A percentile compares a stretch with the other conserved stretches of the same genome.
Conservation (phyloP, 2,888 invertebrate genomes). For the Papilio elwesi region DNA sequence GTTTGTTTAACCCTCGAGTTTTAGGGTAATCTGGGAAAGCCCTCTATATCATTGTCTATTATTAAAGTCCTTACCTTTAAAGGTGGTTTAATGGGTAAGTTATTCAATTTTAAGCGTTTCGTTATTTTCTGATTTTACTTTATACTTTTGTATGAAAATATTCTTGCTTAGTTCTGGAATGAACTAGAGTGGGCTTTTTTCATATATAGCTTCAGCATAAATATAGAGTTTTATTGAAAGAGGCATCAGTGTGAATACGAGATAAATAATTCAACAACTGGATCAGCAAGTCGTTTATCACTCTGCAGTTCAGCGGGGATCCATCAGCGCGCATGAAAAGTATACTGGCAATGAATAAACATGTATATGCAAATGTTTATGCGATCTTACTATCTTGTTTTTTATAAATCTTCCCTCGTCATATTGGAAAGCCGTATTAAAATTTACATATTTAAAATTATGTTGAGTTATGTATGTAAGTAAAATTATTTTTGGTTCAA, state of each 20-base stretch:
- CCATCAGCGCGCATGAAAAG: slow-evolving; percentile 24
- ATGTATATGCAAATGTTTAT: slow-evolving; percentile 19
- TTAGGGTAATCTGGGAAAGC: slow-evolving; percentile 8
- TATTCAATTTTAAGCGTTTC: background rate
- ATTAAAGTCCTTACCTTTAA: too few species aligned
- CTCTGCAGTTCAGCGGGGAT: slow-evolving; percentile 22
- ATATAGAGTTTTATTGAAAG: slow-evolving; percentile 21
- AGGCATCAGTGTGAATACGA: slow-evolving; percentile 15
- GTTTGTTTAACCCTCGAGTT: slow-evolving; percentile 20
- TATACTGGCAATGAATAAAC: slow-evolving; percentile 33
- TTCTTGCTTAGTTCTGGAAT: background rate
- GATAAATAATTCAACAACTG: slow-evolving; percentile 33
- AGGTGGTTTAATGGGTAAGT: background rate
- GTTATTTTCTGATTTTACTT: too few species aligned
- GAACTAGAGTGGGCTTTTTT: background rate
- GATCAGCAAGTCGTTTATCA: slow-evolving; percentile 30
- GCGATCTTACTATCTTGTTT: background rate
- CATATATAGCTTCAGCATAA: background rate
- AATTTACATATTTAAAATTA: too few species aligned
- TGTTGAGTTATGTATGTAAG: too few species aligned
- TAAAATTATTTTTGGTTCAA: too few species aligned
- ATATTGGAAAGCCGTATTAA: background rate
- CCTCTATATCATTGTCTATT: background rate
- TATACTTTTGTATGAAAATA: too few species aligned
- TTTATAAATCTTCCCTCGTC: background rate